A percentile compares a stretch with the other conserved stretches of the same genome.
phyloP scores from a whole-genome alignment of 2,797 vertebrate species.

The Falco peregrinus region DNA sequence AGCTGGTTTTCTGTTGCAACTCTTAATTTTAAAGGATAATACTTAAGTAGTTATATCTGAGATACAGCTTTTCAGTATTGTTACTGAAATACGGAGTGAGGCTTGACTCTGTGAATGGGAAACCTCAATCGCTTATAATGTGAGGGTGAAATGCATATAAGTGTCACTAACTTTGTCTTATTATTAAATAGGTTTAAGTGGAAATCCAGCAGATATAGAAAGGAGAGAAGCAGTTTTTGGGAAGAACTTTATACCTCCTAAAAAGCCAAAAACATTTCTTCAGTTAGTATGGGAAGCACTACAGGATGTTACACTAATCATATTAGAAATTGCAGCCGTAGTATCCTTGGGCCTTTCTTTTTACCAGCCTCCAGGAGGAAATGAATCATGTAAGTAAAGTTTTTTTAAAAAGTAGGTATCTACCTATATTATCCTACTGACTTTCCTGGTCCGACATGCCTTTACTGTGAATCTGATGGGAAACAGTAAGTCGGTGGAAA shows the following conservation, averaged over 20 bases:
- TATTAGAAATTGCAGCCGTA: constrained; percentile 99
- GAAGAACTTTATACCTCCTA: constrained; percentile 98
- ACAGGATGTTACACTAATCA: constrained; percentile 99
- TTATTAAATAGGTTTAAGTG: constrained; percentile 89
- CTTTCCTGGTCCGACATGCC: background rate
- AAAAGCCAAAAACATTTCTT: constrained; percentile 99
- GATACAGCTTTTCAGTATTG: background rate
- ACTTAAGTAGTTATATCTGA: background rate
- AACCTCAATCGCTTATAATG: background rate
- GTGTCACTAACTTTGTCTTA: constrained; percentile 45
- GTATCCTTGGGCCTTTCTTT: constrained; percentile 99
- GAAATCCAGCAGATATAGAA: constrained; percentile 94
- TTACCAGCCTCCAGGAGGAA: constrained; percentile 93
- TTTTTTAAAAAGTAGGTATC: background rate
- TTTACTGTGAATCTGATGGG: background rate
- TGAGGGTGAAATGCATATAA: background rate
- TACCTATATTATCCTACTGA: background rate
- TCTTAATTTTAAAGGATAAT: background rate
- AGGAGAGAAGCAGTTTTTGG: constrained; percentile 95
- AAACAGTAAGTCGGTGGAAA: background rate
- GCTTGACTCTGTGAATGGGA: background rate
- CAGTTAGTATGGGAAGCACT: constrained; percentile 99
- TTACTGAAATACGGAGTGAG: background rate
- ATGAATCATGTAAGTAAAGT: constrained; percentile 86
- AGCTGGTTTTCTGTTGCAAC: background rate